Conservation (phyloP, 2,797 vertebrate species). For the Hapalemur alaotrensis region DNA sequence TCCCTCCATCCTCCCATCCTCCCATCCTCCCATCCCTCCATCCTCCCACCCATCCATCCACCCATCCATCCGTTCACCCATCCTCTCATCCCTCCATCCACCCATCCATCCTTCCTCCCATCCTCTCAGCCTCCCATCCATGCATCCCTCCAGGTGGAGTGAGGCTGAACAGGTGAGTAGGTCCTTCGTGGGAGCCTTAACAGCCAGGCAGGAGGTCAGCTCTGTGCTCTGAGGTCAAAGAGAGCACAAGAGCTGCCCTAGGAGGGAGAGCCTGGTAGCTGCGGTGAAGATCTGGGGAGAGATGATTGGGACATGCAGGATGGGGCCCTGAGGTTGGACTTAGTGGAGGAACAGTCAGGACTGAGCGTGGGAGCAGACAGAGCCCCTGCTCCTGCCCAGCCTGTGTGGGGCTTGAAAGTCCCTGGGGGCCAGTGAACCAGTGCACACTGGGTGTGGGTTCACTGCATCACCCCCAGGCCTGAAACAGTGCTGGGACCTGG, state of each 20-base stretch:
- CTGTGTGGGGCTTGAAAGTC: not conserved
- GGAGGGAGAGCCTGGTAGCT: not conserved
- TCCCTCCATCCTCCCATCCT: rapidly evolving
- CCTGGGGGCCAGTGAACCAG: rapidly evolving
- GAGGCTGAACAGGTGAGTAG: not conserved
- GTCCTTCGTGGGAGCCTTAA: not conserved
- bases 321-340: not conserved
- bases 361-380: not conserved
- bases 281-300: too few species aligned
- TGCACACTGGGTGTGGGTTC: rapidly evolving
- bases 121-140: not conserved
- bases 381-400: rapidly evolving
- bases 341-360: not conserved
- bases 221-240: not conserved
- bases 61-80: not conserved
- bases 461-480: not conserved
- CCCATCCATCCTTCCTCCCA: too few species aligned
- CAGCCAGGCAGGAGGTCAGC: not conserved
- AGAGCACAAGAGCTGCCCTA: not conserved
- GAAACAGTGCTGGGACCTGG: rapidly evolving
- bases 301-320: not conserved
- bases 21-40: too few species aligned
- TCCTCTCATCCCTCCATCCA: rapidly evolving
- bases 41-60: not conserved
- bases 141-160: not conserved